phyloP scores from a whole-genome alignment of 2,797 vertebrate species.

The Fistularia commersonii region DNA sequence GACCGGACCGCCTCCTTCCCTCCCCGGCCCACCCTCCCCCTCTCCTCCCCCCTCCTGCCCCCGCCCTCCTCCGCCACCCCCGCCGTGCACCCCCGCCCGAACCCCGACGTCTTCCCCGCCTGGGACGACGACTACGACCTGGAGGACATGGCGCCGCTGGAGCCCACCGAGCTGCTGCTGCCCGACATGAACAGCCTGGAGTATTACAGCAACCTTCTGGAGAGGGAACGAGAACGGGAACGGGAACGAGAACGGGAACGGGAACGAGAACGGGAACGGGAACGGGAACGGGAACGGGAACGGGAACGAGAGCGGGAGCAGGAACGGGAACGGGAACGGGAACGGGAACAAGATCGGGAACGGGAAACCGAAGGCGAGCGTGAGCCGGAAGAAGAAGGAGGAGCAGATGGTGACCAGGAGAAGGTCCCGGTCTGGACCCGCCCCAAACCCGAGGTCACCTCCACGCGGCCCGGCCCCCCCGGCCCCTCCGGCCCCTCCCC shows the following conservation, averaged over 20 bases:
- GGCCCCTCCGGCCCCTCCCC: slow-evolving; percentile 6
- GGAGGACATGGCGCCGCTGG: slow-evolving; percentile 57
- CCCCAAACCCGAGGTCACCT: too few species aligned
- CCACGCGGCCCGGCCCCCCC: too few species aligned
- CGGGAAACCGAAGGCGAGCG: too few species aligned
- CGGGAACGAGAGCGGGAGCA: too few species aligned
- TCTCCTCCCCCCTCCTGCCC: slow-evolving; percentile 69
- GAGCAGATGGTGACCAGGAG: too few species aligned
- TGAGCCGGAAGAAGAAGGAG: too few species aligned
- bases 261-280: too few species aligned
- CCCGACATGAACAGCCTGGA: slow-evolving; percentile 68
- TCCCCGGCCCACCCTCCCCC: slow-evolving; percentile 72
- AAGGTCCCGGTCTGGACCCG: too few species aligned
- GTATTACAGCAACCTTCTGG: slow-evolving; percentile 69
- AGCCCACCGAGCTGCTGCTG: slow-evolving; percentile 64
- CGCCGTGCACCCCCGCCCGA: too few species aligned
- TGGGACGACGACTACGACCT: slow-evolving; percentile 61
- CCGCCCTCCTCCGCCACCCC: slow-evolving; percentile 38
- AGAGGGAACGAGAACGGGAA: slow-evolving; percentile 14
- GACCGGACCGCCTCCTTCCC: slow-evolving; percentile 75
- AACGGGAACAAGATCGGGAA: too few species aligned
- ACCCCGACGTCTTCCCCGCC: slow-evolving; percentile 37
- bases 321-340: too few species aligned
- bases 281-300: too few species aligned
- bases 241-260: slow-evolving; percentile 2